Evolutionary conservation across 2,113 vertebrate genomes (phyloP).

Genomic region (Pedionomus torquatus): DNA sequence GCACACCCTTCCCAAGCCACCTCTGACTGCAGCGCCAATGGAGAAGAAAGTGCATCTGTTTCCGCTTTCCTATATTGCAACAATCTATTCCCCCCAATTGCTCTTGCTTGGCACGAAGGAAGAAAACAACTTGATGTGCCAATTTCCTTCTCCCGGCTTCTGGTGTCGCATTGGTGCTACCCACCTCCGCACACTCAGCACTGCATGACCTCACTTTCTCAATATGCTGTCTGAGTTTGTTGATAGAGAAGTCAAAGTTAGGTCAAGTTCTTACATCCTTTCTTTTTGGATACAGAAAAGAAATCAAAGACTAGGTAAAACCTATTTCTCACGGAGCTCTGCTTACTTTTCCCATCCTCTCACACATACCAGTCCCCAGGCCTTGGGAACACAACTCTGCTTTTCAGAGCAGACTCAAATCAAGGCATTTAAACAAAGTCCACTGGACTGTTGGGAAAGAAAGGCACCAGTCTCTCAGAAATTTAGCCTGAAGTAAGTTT

Average conservation of each 20-base stretch:
- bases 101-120: not conserved
- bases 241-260: not conserved
- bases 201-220: not conserved
- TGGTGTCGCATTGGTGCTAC: not conserved
- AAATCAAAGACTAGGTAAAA: not conserved
- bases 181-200: not conserved
- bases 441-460: not conserved
- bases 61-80: not conserved
- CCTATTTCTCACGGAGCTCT: not conserved
- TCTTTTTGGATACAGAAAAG: not conserved
- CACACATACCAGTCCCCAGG: not conserved
- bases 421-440: not conserved
- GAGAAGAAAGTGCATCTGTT: not conserved
- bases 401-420: not conserved
- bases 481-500: not conserved
- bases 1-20: not conserved
- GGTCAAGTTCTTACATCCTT: not conserved
- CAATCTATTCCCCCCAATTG: not conserved
- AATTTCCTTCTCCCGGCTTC: not conserved
- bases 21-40: rapidly evolving
- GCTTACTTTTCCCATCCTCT: not conserved
- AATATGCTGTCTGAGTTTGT: rapidly evolving
- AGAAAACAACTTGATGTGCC: not conserved
- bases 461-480: not conserved
- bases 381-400: not conserved